Base-by-base conservation (phyloP, 2,113 vertebrate genomes). In the Piaya cayana region DNA sequence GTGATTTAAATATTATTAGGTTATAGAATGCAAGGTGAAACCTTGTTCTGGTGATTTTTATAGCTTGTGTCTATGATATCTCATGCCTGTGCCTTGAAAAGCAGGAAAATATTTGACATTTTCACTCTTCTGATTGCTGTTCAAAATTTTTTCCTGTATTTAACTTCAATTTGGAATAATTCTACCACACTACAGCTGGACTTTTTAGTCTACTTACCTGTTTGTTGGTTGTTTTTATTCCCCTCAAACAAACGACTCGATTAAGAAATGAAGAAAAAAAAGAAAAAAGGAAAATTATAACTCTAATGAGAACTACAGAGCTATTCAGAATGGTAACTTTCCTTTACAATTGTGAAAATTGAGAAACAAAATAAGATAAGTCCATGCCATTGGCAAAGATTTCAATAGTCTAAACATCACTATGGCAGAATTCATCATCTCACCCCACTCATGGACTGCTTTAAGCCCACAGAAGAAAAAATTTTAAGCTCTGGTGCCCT, bases 401-500 rank as follows among this genome's bases (percentile, higher is more conserved):
- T 43, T 76, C 11, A 39, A 3, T 14, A 62, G 4, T 5, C 4
- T 49, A 7, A 43, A 43, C 10, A 30, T 58, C 29, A n/a, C 10
- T 53, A 6, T 3, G 11, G 3, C 15, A 37, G 11, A 52, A 85
- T 42, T 12, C 1, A 34, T 26, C 12, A 78, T 1, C 4, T 83
- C 4, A 1, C 6, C 4, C 3, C 39, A 8, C 16, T 67, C 8
- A 39, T 11, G 30, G 67, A 34, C 4, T 3, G 32, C 15, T 26
- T 21, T 68, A 3, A 34, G 2, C 3, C 22, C 1, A 3, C 13
- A 36, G 34, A 65, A 37, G 5, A 15, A 39, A 58, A 43, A 29
- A 43, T 0, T 1, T 2, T 67, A 52, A 65, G 2, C 9, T 59
- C 8, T 50, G 27, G 3, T 45, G 11, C 45, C 19, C 7, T 80